Evolutionary conservation across 2,113 vertebrate species (phyloP), one percentile per base, ranked within the genome.

Genomic region (Lophura nycthemera): DNA sequence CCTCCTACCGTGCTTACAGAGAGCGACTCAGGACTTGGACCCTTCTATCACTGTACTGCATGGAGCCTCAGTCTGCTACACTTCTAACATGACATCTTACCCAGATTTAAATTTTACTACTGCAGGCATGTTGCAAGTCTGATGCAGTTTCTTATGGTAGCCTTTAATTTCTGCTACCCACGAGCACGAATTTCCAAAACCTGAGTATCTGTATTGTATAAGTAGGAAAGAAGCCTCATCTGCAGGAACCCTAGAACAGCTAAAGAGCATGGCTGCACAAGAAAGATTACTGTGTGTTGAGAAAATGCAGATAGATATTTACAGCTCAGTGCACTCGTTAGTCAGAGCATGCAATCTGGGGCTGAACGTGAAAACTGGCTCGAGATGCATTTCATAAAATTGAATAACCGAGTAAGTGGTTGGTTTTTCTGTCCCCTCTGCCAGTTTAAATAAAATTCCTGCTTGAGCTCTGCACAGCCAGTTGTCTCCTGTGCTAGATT

Each of bases 111-210:
- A 6, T 43, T 79, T 47, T 32, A 5, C 42, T 52, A 8, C 13
- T 34, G 13, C 6, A 32, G 40, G 57, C 38, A 36, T 0, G 0
- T 73, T 2, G 2, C n/a, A 14, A 4, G 12, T 17, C 64, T 59
- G 45, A 10, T 54, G 40, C 10, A 1, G 75, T 52, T 56, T 70
- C 45, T 88, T 38, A 30, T 10, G 15, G 22, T 61, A 4, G 3
- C 67, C 57, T 89, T 34, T 75, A 17, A 34, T 67, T 67, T 56
- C 61, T 89, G 32, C 25, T 65, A 2, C 57, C 36, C 16, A 3
- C 0, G 1, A 83, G 45, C 48, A 86, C n/a, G 38, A 57, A 48
- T 19, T 81, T 64, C 34, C 25, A 36, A 52, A 66, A 75, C 64
- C 48, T 22, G 30, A 66, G 56, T 48, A 81, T 69, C 32, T 77